Conservation (phyloP, 2,888 invertebrate genomes). For the Rosalia funebris region DNA sequence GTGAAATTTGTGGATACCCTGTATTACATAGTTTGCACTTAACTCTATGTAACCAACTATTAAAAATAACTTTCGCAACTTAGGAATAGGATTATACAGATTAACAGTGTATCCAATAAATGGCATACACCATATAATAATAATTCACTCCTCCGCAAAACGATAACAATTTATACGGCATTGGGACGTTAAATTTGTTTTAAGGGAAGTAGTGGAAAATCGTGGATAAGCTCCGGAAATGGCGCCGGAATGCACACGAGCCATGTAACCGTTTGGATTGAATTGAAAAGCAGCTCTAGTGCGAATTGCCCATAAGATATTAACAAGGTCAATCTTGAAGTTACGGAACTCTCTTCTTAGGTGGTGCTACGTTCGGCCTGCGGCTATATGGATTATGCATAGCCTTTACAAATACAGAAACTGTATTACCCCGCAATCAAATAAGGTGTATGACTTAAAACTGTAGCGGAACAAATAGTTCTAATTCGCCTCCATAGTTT, state of each 20-base stretch:
- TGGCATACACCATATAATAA: too few relatives aligned
- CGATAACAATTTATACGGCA: constrained; percentile 18
- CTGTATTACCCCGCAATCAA: constrained; percentile 55
- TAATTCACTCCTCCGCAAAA: constrained; percentile 8
- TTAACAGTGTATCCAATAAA: too few relatives aligned
- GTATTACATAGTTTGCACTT: too few relatives aligned
- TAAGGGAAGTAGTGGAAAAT: constrained; percentile 11
- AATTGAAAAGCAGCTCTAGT: constrained; percentile 56
- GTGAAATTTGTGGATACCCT: too few relatives aligned
- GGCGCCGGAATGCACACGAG: constrained; percentile 27
- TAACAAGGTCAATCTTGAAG: constrained; percentile 57
- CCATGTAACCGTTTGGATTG: constrained; percentile 55
- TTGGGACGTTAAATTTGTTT: constrained; percentile 11
- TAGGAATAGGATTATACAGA: too few relatives aligned
- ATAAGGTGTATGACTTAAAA: constrained; percentile 52
- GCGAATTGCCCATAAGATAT: constrained; percentile 62
- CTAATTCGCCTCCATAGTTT: too few relatives aligned
- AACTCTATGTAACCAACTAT: too few relatives aligned
- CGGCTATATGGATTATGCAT: constrained; percentile 46
- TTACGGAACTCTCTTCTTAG: constrained; percentile 42
- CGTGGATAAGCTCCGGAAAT: constrained; percentile 14
- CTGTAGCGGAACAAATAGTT: too few relatives aligned
- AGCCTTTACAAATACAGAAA: constrained; percentile 43
- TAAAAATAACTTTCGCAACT: too few relatives aligned
- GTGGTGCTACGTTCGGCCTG: constrained; percentile 46